phyloP scores from a whole-genome alignment of 2,797 vertebrate genomes.

The Mycteria americana region DNA sequence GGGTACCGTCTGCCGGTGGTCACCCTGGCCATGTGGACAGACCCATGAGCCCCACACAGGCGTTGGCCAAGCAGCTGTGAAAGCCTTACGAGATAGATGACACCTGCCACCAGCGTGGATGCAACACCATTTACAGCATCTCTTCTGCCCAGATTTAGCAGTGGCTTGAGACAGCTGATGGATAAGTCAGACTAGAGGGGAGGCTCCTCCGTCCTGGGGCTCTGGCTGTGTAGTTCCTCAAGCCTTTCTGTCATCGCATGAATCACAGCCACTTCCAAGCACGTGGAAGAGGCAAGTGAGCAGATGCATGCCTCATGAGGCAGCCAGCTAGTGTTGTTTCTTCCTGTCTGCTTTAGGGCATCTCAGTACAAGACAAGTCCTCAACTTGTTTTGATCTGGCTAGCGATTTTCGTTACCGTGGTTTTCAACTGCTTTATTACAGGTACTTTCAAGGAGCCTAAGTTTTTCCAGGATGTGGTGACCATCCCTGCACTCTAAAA shows the following conservation, averaged over 20 bases:
- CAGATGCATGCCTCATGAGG: not conserved
- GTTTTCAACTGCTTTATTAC: not conserved
- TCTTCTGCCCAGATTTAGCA: not conserved
- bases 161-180: not conserved
- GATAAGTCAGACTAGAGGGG: not conserved
- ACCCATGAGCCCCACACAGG: not conserved
- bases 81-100: not conserved
- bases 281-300: not conserved
- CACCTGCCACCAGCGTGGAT: not conserved
- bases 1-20: not conserved
- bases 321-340: not conserved
- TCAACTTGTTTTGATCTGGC: not conserved
- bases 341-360: conserved; percentile 21
- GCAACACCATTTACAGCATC: not conserved
- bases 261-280: not conserved
- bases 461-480: not conserved
- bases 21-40: not conserved
- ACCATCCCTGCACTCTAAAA: not conserved
- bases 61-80: not conserved
- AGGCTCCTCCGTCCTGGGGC: not conserved
- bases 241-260: not conserved
- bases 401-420: not conserved
- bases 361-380: not conserved
- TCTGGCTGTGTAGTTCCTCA: not conserved
- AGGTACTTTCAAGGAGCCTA: not conserved